Evolutionary conservation across 2,113 vertebrate genomes (phyloP).

Genomic region (Gallinago media): DNA sequence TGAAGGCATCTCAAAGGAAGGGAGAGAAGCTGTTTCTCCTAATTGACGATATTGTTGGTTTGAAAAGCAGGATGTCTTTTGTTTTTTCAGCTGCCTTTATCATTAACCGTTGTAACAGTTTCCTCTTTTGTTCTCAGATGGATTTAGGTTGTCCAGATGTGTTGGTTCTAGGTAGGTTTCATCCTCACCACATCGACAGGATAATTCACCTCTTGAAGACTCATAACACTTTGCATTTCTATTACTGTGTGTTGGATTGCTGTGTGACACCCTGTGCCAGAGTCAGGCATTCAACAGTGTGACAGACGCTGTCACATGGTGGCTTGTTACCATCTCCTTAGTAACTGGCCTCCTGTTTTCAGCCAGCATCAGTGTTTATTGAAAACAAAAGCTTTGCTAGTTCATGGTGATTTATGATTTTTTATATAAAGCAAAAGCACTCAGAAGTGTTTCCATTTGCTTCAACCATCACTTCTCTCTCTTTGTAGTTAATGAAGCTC

Average conservation of each 20-base stretch:
- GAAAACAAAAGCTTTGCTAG: not conserved
- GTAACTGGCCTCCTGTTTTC: not conserved
- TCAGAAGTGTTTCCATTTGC: not conserved
- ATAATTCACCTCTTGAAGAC: not conserved
- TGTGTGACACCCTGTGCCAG: not conserved
- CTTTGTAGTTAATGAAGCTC: not conserved
- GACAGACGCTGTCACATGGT: accelerated
- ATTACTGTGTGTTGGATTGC: not conserved
- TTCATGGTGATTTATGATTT: not conserved
- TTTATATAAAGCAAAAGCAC: not conserved
- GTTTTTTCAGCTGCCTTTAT: not conserved
- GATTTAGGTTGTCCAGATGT: not conserved
- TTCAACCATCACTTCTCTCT: not conserved
- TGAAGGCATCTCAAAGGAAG: not conserved
- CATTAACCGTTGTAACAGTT: not conserved
- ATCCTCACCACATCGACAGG: not conserved
- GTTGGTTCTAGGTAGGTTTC: not conserved
- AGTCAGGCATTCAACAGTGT: not conserved
- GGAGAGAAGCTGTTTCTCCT: not conserved
- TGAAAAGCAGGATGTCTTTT: not conserved
- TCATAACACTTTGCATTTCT: accelerated
- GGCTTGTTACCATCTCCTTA: not conserved
- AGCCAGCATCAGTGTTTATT: not conserved
- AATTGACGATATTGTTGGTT: not conserved
- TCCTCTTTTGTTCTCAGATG: not conserved